phyloP scores from a whole-genome alignment of 2,888 invertebrate genomes.

The Koerneria pararmatus region DNA sequence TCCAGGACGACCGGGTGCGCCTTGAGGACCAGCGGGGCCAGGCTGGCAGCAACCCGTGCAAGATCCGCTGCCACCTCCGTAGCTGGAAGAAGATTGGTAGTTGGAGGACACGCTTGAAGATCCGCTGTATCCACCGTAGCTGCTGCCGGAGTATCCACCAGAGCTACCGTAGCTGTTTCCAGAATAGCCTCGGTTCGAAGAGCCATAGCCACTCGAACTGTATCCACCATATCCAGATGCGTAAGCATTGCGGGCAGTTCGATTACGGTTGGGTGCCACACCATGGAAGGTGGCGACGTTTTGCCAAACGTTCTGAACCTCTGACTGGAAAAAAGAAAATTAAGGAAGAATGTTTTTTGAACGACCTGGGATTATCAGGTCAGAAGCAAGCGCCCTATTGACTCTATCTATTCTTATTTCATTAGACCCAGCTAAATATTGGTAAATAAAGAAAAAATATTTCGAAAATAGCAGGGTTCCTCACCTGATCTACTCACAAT shows the following conservation, averaged over 20 bases:
- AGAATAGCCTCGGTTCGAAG: neutral
- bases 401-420: too few relatives aligned
- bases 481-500: too few relatives aligned
- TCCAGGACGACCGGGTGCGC: constrained; percentile 1
- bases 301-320: too few relatives aligned
- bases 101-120: neutral
- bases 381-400: too few relatives aligned
- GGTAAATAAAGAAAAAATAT: too few relatives aligned
- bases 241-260: constrained; percentile 18
- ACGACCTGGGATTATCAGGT: too few relatives aligned
- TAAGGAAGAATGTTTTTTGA: too few relatives aligned
- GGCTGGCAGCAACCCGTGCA: constrained; percentile 4
- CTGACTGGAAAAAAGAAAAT: too few relatives aligned
- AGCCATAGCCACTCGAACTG: neutral
- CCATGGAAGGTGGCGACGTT: too few relatives aligned
- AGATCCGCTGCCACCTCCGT: neutral
- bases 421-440: too few relatives aligned
- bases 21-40: constrained; percentile 7
- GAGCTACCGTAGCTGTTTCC: neutral
- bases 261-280: constrained; percentile 9
- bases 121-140: neutral
- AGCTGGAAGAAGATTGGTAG: neutral
- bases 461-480: too few relatives aligned
- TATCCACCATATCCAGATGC: neutral
- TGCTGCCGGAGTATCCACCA: neutral